A percentile compares a stretch with the other conserved stretches of the same genome.
Conservation (phyloP, 2,113 vertebrate species). For the Motacilla tschutschensis region DNA sequence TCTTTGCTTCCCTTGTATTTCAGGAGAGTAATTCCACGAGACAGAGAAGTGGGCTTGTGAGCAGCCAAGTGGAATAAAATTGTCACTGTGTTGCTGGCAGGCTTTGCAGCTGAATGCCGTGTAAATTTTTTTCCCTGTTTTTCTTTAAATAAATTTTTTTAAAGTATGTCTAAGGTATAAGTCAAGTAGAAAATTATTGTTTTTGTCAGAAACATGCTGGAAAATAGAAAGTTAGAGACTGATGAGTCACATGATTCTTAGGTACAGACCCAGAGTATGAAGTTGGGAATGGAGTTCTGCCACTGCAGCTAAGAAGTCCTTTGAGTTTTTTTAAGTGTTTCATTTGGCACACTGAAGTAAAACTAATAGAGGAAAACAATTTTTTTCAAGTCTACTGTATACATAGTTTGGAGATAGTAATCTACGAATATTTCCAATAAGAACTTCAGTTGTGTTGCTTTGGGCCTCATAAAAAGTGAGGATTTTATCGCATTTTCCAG, state of each 20-base stretch:
- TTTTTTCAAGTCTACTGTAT: neutral
- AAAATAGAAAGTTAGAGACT: neutral
- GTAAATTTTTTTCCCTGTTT: neutral
- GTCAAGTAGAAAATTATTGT: neutral
- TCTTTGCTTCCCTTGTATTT: conserved; percentile 2
- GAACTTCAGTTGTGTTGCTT: neutral
- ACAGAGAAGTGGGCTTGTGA: neutral
- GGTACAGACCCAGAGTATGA: neutral
- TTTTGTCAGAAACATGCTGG: neutral
- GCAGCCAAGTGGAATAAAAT: conserved; percentile 5
- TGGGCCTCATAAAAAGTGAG: conserved; percentile 4
- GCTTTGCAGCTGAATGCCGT: neutral
- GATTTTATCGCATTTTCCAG: conserved; percentile 7
- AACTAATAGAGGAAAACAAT: neutral
- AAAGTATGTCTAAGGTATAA: neutral
- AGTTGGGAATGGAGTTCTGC: neutral
- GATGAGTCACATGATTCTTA: neutral
- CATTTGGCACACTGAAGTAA: neutral
- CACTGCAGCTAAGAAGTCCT: neutral
- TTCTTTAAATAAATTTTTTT: neutral
- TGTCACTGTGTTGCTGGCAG: neutral
- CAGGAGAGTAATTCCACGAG: neutral
- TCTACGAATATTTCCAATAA: conserved; percentile 7
- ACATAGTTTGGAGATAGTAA: neutral
- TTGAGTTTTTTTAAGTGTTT: neutral